Evolutionary conservation across 2,888 invertebrate genomes (phyloP), one percentile per base, ranked within the genome.

Genomic region (Dermolepida albohirtum): DNA sequence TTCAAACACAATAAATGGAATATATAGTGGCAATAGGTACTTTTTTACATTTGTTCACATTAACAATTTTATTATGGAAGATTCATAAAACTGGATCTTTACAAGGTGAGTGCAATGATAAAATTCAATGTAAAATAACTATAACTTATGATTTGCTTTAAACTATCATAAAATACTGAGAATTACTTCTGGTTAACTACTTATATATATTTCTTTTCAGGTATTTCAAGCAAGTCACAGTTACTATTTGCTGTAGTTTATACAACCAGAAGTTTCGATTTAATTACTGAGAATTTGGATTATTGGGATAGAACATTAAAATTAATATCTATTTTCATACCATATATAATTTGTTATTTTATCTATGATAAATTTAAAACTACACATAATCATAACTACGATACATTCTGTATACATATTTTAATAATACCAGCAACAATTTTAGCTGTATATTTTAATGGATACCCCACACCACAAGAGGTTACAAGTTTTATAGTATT

Each of bases 211-310:
- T n/a, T n/a, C n/a, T n/a, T 51, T 51, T 8, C 8, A 51, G 51
- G 51, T 51, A 17, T 51, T 27, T 51, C 51, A 16, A 16, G 51
- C 11, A 51, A 51, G 17, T 17, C 51, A 11, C 51, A 51, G 22
- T 51, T 14, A 29, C 7, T 51, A 14, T 51, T n/a, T 17, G 51
- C 11, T 17, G 12, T 51, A 17, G 17, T 51, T 1, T 51, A 27
- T 16, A 29, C 29, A 27, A 17, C 51, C 6, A 51, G 51, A 17
- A 27, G 17, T 10, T n/a, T 51, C 1, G 7, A 51, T 12, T 2
- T 51, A 16, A 27, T 51, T 8, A 17, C 51, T 1, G 8, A n/a
- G 51, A 14, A 27, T 16, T n/a, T 51, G 29, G n/a, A n/a, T 6
- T 51, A 29, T 22, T 51, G n/a, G 22, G 29, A 51, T 16, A 29